Evolutionary conservation across 2,113 vertebrate genomes (phyloP).

Genomic region (Setophaga coronata): DNA sequence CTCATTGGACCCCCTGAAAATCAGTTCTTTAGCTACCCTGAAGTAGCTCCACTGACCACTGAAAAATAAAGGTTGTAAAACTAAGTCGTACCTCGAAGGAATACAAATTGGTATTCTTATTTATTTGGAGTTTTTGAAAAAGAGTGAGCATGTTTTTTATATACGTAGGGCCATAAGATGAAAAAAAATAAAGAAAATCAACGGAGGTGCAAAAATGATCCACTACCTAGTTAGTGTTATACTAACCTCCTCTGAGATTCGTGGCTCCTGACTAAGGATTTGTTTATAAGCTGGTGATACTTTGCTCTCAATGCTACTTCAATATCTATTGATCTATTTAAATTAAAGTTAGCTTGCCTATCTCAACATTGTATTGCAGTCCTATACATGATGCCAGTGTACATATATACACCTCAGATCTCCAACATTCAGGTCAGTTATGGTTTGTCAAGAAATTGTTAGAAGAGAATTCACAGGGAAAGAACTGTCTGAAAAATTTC

Average conservation of each 20-base stretch:
- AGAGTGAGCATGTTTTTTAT: background rate
- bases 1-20: background rate
- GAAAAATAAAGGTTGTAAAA: background rate
- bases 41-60: background rate
- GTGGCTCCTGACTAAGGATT: background rate
- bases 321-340: background rate
- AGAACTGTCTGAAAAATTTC: constrained; percentile 30
- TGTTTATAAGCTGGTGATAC: background rate
- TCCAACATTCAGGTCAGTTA: background rate
- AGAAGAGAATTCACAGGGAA: background rate
- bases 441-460: background rate
- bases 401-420: background rate
- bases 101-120: background rate
- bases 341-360: background rate
- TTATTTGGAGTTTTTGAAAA: background rate
- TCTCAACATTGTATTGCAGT: background rate
- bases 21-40: background rate
- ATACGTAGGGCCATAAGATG: background rate
- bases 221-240: background rate
- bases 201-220: background rate
- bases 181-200: background rate
- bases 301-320: background rate
- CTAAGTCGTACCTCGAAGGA: background rate
- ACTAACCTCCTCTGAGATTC: background rate
- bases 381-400: background rate